Evolutionary conservation across 1,140 invertebrate genomes (phyloP).

Genomic region (Solenopsis invicta): DNA sequence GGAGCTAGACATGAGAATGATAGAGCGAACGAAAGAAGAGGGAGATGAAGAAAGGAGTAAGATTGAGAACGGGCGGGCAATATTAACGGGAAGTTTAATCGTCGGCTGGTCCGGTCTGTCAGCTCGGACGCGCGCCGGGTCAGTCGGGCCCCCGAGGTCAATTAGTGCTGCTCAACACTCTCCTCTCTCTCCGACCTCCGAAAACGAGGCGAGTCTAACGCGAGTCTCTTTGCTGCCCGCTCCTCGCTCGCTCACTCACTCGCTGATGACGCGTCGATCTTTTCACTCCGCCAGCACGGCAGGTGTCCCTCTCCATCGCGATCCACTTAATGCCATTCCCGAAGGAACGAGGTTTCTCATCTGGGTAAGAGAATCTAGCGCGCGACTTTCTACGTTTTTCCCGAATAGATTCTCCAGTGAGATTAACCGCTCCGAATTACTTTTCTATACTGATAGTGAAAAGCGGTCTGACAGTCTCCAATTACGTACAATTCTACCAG

Average conservation of each 20-base stretch:
- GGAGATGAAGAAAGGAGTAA: slow-evolving; percentile 57
- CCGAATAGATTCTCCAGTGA: not conserved
- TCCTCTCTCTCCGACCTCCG: slow-evolving; percentile 76
- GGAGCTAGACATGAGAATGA: slow-evolving; percentile 62
- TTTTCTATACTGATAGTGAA: slow-evolving; percentile 11
- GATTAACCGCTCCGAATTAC: slow-evolving; percentile 13
- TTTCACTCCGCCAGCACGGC: slow-evolving; percentile 35
- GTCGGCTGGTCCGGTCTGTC: slow-evolving; percentile 83
- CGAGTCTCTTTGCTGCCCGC: slow-evolving; percentile 57
- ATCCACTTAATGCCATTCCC: slow-evolving; percentile 21
- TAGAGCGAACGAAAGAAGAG: slow-evolving; percentile 52
- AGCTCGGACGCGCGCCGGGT: slow-evolving; percentile 85
- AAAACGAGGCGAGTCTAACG: slow-evolving; percentile 74
- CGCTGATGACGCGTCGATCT: slow-evolving; percentile 70
- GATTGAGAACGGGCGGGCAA: slow-evolving; percentile 76
- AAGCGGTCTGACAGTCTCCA: slow-evolving; percentile 3
- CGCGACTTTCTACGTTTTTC: not conserved
- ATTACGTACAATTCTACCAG: not conserved
- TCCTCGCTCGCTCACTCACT: slow-evolving; percentile 3
- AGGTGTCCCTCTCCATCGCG: slow-evolving; percentile 36
- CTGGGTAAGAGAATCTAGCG: not conserved
- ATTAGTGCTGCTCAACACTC: slow-evolving; percentile 86
- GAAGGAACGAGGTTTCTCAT: not conserved
- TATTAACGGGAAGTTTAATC: slow-evolving; percentile 87
- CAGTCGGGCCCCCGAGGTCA: slow-evolving; percentile 85